Conservation (phyloP, 1,140 invertebrate genomes). For the Centruroides vittatus region DNA sequence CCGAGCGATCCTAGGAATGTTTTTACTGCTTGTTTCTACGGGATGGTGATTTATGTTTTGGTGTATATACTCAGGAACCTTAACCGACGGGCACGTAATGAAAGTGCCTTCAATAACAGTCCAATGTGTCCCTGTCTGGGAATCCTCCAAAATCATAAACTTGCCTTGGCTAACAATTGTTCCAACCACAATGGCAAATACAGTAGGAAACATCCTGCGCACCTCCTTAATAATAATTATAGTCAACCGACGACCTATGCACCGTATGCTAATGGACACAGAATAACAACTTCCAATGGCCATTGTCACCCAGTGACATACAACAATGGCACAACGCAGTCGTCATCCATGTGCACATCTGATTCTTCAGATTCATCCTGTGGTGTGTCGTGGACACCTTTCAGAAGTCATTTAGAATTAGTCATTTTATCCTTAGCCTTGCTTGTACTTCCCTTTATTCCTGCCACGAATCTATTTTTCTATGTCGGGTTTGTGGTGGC, state of each 20-base stretch:
- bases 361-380: too few relatives aligned
- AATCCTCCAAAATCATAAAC: background rate
- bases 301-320: background rate
- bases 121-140: constrained; percentile 2
- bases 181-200: background rate
- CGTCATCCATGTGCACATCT: too few relatives aligned
- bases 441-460: constrained; percentile 77
- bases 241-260: background rate
- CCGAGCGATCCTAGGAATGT: constrained; percentile 59
- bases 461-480: constrained; percentile 77
- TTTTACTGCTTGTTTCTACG: constrained; percentile 52
- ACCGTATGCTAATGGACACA: constrained; percentile 3
- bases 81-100: too few relatives aligned
- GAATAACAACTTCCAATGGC: background rate
- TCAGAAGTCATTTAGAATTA: constrained; percentile 2
- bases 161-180: background rate
- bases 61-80: too few relatives aligned
- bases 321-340: too few relatives aligned
- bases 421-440: constrained; percentile 42
- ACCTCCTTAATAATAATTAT: constrained; percentile 2
- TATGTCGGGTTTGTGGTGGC: constrained; percentile 96
- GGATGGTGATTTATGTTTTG: background rate
- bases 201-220: background rate
- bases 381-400: background rate
- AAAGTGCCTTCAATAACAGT: background rate